Conservation (phyloP, 2,797 vertebrate genomes). For the Salarias fasciatus region DNA sequence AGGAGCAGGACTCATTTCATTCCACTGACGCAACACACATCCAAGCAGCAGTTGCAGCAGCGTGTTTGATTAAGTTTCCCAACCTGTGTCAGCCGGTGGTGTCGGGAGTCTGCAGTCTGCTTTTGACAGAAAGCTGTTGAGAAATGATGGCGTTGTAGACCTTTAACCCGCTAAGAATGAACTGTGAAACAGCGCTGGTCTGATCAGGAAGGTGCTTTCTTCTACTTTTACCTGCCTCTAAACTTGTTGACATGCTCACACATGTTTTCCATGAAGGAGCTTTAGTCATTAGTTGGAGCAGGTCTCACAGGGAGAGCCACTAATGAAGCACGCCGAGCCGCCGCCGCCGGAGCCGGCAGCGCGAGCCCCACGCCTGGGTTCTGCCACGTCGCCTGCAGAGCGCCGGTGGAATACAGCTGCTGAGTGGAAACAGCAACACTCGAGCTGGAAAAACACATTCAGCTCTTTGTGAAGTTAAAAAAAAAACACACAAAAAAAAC, state of each 20-base stretch:
- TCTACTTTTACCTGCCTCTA: background rate
- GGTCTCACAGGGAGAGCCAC: slow-evolving; percentile 12
- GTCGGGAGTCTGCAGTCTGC: slow-evolving; percentile 13
- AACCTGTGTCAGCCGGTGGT: background rate
- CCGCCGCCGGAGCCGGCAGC: slow-evolving; percentile 33
- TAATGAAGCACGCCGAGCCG: slow-evolving; percentile 59
- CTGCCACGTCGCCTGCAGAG: slow-evolving; percentile 67
- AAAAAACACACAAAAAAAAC: no score
- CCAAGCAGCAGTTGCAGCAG: slow-evolving; percentile 20
- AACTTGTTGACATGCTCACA: slow-evolving; percentile 1
- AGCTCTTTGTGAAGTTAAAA: background rate
- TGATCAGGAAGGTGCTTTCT: no score
- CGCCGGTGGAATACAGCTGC: slow-evolving; percentile 11
- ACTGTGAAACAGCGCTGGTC: no score
- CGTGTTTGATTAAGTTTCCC: slow-evolving; percentile 17
- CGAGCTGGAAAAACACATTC: slow-evolving; percentile 4
- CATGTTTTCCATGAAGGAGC: slow-evolving; percentile 17
- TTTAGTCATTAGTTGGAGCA: slow-evolving; percentile 39
- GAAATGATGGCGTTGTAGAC: no score
- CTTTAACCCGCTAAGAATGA: no score
- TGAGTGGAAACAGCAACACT: slow-evolving; percentile 13
- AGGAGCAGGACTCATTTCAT: slow-evolving; percentile 17
- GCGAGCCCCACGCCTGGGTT: slow-evolving; percentile 27
- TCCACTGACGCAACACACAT: slow-evolving; percentile 25
- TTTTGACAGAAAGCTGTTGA: background rate